Conservation (phyloP, 2,888 invertebrate species). For the Micoletzkya japonica region DNA sequence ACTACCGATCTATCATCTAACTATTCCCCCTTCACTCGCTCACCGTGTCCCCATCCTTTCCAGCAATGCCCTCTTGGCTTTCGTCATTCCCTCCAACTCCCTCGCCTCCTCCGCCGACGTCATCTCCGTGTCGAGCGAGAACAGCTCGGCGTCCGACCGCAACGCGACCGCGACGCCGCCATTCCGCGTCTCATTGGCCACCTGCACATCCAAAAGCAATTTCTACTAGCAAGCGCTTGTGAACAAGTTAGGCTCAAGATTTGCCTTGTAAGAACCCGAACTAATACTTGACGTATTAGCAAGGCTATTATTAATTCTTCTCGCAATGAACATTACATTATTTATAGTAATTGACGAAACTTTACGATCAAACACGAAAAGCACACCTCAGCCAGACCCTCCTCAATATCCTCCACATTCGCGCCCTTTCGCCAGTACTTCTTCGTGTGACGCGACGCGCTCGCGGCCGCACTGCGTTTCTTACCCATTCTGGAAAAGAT, state of each 20-base stretch:
- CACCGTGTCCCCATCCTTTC: conserved; percentile 18
- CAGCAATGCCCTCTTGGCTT: conserved; percentile 10
- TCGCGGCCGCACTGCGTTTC: neutral
- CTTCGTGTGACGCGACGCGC: conserved; percentile 19
- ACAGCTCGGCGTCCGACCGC: conserved; percentile 27
- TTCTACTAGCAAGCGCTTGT: neutral
- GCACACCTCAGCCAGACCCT: conserved; percentile 17
- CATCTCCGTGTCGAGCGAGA: conserved; percentile 28
- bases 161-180: conserved; percentile 11
- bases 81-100: conserved; percentile 10
- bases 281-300: too few species aligned
- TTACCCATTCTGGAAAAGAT: too few species aligned
- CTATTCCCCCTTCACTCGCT: neutral
- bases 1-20: neutral
- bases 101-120: conserved; percentile 4
- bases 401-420: conserved; percentile 27
- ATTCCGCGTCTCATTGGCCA: conserved; percentile 1
- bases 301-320: too few species aligned
- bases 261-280: too few species aligned
- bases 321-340: too few species aligned
- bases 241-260: too few species aligned
- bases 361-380: too few species aligned
- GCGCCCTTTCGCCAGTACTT: conserved; percentile 30
- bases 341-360: too few species aligned
- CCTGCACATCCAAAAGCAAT: neutral